These are phyloP conservation scores for Reticulitermes speratus DNA, from an alignment of 1,140 invertebrate species.

Conservation along the genomic window DNA sequence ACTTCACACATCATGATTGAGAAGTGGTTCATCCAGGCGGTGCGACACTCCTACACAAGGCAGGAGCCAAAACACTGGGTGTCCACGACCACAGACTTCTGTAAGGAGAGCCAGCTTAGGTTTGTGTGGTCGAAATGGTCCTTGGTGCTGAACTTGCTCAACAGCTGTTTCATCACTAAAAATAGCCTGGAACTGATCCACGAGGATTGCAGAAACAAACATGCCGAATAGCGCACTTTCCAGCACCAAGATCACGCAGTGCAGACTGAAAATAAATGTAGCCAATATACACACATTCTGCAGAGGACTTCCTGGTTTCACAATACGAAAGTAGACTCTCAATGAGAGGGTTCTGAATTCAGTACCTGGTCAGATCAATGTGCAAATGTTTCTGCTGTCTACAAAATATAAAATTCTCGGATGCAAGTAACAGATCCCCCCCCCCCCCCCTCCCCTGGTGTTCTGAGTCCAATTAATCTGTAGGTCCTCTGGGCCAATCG, in stretches of 20 bases:
- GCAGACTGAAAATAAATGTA: slow-evolving; percentile 63
- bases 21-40: slow-evolving; percentile 26
- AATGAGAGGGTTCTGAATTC: no score
- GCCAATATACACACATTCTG: slow-evolving; percentile 17
- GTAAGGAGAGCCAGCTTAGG: slow-evolving; percentile 68
- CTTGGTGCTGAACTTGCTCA: slow-evolving; percentile 73
- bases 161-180: slow-evolving; percentile 79
- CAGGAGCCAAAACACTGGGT: slow-evolving; percentile 64
- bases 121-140: slow-evolving; percentile 62
- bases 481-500: no score
- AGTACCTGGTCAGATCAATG: no score
- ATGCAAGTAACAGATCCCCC: no score
- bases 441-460: no score
- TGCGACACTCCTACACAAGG: slow-evolving; percentile 51
- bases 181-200: slow-evolving; percentile 86
- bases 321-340: background rate
- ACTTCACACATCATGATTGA: slow-evolving; percentile 23
- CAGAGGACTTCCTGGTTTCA: background rate
- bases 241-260: slow-evolving; percentile 79
- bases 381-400: no score
- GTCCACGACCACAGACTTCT: slow-evolving; percentile 78
- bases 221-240: slow-evolving; percentile 85
- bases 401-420: no score
- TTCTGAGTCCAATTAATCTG: no score
- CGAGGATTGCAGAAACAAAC: slow-evolving; percentile 85